Percentiles rank a stretch among this genome's conserved stretches.
Conservation (phyloP, 2,113 vertebrate genomes). For the Procavia capensis region DNA sequence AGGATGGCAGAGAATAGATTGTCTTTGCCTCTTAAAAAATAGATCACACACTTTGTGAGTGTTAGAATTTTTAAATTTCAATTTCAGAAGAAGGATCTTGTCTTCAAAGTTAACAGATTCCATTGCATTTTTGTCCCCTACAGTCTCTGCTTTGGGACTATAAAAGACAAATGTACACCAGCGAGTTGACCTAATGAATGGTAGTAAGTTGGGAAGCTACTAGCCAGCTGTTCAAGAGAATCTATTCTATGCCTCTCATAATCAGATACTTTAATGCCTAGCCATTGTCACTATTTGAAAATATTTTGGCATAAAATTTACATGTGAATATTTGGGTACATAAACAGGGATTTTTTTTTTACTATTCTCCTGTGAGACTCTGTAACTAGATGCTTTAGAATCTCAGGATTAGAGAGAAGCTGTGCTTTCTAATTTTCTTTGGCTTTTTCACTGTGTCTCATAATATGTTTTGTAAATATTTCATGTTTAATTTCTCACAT, state of each 20-base stretch:
- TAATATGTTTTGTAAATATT: background rate
- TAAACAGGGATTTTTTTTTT: background rate
- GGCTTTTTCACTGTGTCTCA: background rate
- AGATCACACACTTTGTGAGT: background rate
- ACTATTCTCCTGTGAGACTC: background rate
- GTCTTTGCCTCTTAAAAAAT: background rate
- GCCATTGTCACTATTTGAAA: slow-evolving; percentile 10
- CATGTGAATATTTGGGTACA: slow-evolving; percentile 14
- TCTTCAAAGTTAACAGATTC: background rate
- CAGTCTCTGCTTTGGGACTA: background rate
- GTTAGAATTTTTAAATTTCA: slow-evolving; percentile 50
- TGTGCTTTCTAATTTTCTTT: slow-evolving; percentile 52
- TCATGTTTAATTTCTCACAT: slow-evolving; percentile 26
- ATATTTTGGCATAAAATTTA: slow-evolving; percentile 42
- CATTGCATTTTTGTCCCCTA: background rate
- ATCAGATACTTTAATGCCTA: slow-evolving; percentile 2
- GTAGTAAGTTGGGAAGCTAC: background rate
- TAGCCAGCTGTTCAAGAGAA: background rate
- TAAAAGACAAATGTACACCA: background rate
- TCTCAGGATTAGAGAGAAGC: background rate
- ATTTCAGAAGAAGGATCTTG: slow-evolving; percentile 7
- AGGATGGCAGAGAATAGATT: background rate
- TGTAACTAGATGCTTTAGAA: background rate
- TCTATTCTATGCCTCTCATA: background rate
- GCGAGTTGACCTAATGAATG: background rate